Evolutionary conservation across 64 coral and sea anemone genomes (phyloP), one percentile per base, ranked within the genome.

Genomic region (Trachythela sp.): DNA sequence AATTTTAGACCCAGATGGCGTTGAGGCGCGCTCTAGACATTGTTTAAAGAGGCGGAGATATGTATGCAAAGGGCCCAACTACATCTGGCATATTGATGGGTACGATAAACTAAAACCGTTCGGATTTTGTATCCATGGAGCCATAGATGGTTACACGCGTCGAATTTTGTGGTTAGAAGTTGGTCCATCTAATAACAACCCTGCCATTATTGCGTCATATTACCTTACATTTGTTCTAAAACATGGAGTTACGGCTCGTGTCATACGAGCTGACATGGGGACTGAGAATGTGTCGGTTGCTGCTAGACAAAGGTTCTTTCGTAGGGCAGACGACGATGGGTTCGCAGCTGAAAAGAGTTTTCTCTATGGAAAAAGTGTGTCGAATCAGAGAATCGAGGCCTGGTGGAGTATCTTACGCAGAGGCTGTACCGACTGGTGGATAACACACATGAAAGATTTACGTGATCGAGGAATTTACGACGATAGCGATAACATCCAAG

Each of bases 61-160:
- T 86, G 45, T 83, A n/a, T 84, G 83, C 35, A 72, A 50, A 90
- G 87, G 92, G 88, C 87, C 92, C 48, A 93, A 89, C 86, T 93
- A 89, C 41, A 40, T 93, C 37, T 93, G 92, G 92, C 92, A 90
- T 75, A 87, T 94, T 13, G 92, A 94, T 45, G 85, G 88, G 2
- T 94, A 84, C 52, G 88, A 91, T 83, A 93, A 90, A 45, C 9
- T 94, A 45, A 94, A 90, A 68, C 88, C 92, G 29, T 90, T 84
- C 64, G 84, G 89, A 52, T 91, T 94, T 90, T 90, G 85, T 54
- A 94, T 94, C 88, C 92, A 94, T 41, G 85, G 92, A 54, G 86
- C 72, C 48, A 85, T 92, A 89, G 91, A 89, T 85, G 91, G 91
- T 60, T 92, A 92, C 31, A 88, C 86, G 34, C 84, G 86, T 67